phyloP scores from a whole-genome alignment of 2,113 vertebrate species.

The Jacana jacana region DNA sequence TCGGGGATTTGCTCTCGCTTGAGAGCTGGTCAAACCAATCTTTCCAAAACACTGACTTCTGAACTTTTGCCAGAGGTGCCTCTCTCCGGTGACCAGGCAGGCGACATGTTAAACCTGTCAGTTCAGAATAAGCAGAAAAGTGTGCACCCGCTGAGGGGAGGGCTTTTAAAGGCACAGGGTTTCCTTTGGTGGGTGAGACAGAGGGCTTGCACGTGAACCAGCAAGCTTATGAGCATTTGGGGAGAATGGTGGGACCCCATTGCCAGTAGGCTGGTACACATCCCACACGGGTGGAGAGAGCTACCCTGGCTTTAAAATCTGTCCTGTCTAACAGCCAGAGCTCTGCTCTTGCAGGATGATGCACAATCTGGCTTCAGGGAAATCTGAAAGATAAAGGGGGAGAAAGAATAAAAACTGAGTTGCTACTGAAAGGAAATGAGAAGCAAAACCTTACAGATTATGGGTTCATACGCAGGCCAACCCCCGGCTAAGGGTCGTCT shows the following conservation, averaged over 20 bases:
- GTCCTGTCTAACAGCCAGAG: background rate
- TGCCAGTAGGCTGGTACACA: background rate
- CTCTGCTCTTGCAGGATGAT: background rate
- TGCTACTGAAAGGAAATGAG: background rate
- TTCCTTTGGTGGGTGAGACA: background rate
- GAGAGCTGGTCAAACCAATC: constrained; percentile 67
- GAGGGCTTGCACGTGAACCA: background rate
- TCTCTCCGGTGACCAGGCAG: constrained; percentile 64
- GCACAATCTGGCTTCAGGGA: background rate
- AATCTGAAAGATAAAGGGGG: background rate
- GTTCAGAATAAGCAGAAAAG: constrained; percentile 57
- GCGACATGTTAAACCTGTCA: constrained; percentile 62
- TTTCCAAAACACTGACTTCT: constrained; percentile 74
- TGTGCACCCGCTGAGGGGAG: background rate
- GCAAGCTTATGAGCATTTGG: background rate
- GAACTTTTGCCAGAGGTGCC: constrained; percentile 65
- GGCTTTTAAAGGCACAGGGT: constrained; percentile 46
- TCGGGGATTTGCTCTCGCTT: constrained; percentile 59
- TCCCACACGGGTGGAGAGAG: background rate
- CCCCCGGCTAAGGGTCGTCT: background rate
- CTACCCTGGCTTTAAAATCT: background rate
- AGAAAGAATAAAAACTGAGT: background rate
- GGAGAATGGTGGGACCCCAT: fast-evolving
- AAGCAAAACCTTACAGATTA: background rate
- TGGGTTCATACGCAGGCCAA: background rate